A percentile compares a stretch with the other conserved stretches of the same genome.
phyloP scores from a whole-genome alignment of 1,140 invertebrate species.

The Drosophila neocordata region DNA sequence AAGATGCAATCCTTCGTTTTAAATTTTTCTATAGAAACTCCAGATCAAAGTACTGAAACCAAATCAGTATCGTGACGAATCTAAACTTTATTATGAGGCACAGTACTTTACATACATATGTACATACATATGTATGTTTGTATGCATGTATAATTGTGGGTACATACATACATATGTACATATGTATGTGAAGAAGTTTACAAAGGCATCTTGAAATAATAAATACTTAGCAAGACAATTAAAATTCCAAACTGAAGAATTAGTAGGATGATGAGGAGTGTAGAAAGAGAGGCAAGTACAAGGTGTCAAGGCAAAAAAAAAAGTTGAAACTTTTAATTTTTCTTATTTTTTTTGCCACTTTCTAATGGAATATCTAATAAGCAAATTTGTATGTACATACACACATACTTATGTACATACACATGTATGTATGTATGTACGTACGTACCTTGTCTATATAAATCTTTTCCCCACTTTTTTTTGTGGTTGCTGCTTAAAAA shows the following conservation, averaged over 20 bases:
- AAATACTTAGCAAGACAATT: constrained; percentile 1
- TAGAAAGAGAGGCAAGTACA: not conserved
- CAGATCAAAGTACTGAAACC: too few relatives aligned
- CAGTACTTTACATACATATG: not conserved
- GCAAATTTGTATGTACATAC: not conserved
- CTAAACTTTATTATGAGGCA: not conserved
- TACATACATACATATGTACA: not conserved
- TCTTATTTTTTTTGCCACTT: not conserved
- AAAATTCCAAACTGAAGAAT: constrained; percentile 2
- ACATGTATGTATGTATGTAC: constrained; percentile 49
- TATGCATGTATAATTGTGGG: too few relatives aligned
- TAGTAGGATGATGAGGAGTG: not conserved
- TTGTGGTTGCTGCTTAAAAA: constrained; percentile 66
- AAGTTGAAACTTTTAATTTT: not conserved
- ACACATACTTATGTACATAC: constrained; percentile 50
- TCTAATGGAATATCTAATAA: constrained; percentile 8
- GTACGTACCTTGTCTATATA: constrained; percentile 44
- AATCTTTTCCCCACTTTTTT: constrained; percentile 63
- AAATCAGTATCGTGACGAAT: not conserved
- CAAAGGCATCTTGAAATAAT: not conserved
- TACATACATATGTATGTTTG: not conserved
- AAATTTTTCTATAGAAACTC: too few relatives aligned
- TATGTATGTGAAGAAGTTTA: not conserved
- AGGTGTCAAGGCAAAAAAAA: not conserved
- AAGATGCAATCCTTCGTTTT: too few relatives aligned